A percentile compares a stretch with the other conserved stretches of the same genome.
phyloP scores from a whole-genome alignment of 1,140 invertebrate species.

The Aleiodes sp. region DNA sequence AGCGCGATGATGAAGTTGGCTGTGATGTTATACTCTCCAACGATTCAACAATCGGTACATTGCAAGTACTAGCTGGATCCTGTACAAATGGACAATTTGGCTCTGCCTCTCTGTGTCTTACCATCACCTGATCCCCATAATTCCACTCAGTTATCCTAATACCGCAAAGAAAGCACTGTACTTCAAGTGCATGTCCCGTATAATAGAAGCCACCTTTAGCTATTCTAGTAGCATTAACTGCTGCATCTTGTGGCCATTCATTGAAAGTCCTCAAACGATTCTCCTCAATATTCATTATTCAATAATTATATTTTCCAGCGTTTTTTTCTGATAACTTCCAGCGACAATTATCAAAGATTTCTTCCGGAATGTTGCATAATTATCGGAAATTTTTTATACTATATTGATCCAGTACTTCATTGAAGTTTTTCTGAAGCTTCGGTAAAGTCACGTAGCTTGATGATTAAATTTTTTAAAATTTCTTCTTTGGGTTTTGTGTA shows the following conservation, averaged over 20 bases:
- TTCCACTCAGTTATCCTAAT: constrained; percentile 79
- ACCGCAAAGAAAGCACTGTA: constrained; percentile 81
- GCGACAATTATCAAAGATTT: background rate
- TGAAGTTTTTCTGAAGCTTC: no score
- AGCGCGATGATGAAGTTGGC: constrained; percentile 21
- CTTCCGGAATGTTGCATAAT: background rate
- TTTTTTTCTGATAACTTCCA: background rate
- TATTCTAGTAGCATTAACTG: constrained; percentile 72
- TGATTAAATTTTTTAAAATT: no score
- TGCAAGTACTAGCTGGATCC: constrained; percentile 72
- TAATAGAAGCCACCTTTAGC: constrained; percentile 87
- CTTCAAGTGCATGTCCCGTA: constrained; percentile 72
- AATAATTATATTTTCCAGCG: background rate
- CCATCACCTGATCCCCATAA: constrained; percentile 78
- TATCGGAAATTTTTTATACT: no score
- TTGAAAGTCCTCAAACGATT: constrained; percentile 75
- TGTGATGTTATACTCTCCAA: constrained; percentile 10
- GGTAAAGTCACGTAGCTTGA: no score
- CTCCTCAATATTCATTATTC: constrained; percentile 73
- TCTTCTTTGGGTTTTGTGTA: background rate
- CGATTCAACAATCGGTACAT: constrained; percentile 67
- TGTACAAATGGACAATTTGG: constrained; percentile 79
- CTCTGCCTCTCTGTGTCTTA: constrained; percentile 70
- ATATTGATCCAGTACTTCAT: no score
- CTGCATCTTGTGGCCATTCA: constrained; percentile 76